Base-by-base conservation (phyloP, 2,797 vertebrate species). In the Gallirallus australis region DNA sequence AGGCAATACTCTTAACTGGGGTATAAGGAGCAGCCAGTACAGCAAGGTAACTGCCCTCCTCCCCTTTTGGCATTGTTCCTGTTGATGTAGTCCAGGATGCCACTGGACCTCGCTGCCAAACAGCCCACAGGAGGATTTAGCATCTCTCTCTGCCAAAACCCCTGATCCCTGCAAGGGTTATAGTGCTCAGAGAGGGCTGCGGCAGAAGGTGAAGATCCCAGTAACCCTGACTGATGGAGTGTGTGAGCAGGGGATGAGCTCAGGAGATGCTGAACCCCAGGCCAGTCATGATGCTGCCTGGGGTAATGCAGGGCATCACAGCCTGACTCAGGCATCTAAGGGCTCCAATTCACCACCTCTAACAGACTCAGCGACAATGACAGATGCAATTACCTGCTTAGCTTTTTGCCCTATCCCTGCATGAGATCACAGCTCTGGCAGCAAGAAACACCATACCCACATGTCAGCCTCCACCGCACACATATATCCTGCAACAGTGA, bases 401-500 rank as follows among this genome's bases (percentile, higher is more conserved):
- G 40, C 48, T 84, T 84, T 79, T 80, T 66, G 30, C 48, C 59
- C 40, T 35, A 28, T 21, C 25, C 73, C 21, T 50, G 47, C 21
- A 39, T 0, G 0, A 56, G 25, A 52, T 60, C 11, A 52, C 40
- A 71, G 68, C n/a, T 83, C 69, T 3, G 4, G 40, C 15, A 9
- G 71, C 64, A 77, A 90, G 17, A 57, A 75, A 35, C 30, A n/a
- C 45, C 54, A 8, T 20, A 16, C 15, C 69, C 57, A 28, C 1
- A 0, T 3, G 3, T 52, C 53, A 92, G 60, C 27, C 1, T 1
- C 23, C 37, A 20, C 11, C 2, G 8, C 15, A n/a, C 24, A 35
- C 0, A 0, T 1, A 8, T 33, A 71, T 15, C n/a, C 69, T 25
- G 17, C 0, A 0, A n/a, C 1, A 71, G 39, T 1, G 7, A 86